These are phyloP conservation scores for Schizothorax lantsangensis DNA, from an alignment of 2,797 vertebrate species.

Conservation along the genomic window DNA sequence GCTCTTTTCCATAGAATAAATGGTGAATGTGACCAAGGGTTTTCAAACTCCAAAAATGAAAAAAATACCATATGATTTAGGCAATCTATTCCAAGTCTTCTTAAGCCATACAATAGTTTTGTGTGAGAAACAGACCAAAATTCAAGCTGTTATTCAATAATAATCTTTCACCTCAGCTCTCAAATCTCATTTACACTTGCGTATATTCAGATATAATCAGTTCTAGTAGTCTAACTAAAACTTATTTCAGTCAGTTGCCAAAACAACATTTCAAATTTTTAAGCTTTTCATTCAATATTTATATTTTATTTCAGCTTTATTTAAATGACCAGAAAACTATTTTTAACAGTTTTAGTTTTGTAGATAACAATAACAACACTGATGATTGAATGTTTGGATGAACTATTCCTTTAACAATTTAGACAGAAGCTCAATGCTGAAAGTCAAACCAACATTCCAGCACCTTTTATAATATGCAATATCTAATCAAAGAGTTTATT, in stretches of 20 bases:
- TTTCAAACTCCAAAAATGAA: not conserved
- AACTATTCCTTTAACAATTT: constrained; percentile 7
- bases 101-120: not conserved
- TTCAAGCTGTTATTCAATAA: not conserved
- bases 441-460: not conserved
- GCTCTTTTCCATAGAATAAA: not conserved
- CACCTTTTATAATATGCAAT: not conserved
- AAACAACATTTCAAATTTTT: not conserved
- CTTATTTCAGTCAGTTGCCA: no score
- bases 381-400: not conserved
- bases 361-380: not conserved
- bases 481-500: not conserved
- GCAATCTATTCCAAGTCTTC: not conserved
- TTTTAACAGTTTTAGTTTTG: not conserved
- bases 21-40: not conserved
- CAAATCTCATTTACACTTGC: not conserved
- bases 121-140: not conserved
- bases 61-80: not conserved
- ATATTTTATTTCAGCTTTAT: not conserved
- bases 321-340: not conserved
- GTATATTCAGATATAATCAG: not conserved
- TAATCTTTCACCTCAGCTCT: not conserved
- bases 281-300: not conserved
- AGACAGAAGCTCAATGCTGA: not conserved
- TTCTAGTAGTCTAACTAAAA: not conserved